phyloP scores from a whole-genome alignment of 2,113 vertebrate species.

The Zootoca vivipara region DNA sequence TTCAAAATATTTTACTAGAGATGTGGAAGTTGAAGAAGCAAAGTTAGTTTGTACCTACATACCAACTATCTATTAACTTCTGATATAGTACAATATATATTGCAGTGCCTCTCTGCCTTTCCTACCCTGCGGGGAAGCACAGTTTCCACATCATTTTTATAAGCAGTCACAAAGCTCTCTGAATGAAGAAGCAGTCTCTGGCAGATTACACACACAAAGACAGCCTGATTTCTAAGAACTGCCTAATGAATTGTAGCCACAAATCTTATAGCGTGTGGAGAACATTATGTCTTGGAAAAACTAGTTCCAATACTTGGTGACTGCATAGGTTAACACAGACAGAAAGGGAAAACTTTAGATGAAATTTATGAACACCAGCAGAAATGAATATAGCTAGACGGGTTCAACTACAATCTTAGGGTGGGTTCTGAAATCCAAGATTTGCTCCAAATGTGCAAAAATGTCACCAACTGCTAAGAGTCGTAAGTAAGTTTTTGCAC shows the following conservation, averaged over 20 bases:
- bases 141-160: background rate
- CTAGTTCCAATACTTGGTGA: background rate
- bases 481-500: background rate
- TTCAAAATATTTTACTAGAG: background rate
- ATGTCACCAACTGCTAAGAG: background rate
- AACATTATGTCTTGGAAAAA: background rate
- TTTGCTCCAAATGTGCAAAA: background rate
- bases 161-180: background rate
- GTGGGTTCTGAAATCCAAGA: background rate
- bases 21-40: background rate
- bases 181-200: background rate
- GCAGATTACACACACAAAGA: background rate
- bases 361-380: background rate
- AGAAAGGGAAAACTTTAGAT: background rate
- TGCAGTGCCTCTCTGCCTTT: background rate
- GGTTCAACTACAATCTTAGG: background rate
- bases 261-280: background rate
- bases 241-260: background rate
- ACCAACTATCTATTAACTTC: background rate
- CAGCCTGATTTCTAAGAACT: background rate
- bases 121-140: background rate
- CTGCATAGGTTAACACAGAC: background rate
- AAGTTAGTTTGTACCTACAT: background rate
- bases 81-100: background rate
- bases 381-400: background rate